Conservation (phyloP, 2,113 vertebrate species). For the Calypte anna region DNA sequence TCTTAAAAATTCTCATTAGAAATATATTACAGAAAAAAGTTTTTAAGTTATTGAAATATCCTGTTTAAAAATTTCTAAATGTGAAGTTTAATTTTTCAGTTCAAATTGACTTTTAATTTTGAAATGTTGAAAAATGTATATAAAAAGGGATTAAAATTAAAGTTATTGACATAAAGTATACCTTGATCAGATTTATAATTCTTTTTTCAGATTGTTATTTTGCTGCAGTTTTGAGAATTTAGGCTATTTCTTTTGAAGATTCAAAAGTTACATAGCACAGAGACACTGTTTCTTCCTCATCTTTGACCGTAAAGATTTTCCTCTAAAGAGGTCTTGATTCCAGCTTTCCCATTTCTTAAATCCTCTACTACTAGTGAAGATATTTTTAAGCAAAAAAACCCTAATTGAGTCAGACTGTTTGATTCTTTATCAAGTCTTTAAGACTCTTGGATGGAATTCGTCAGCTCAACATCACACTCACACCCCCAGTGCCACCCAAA, state of each 20-base stretch:
- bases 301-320: not conserved
- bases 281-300: not conserved
- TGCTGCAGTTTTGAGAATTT: not conserved
- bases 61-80: constrained; percentile 8
- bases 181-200: not conserved
- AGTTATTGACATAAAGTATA: not conserved
- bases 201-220: not conserved
- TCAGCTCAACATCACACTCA: not conserved
- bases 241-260: not conserved
- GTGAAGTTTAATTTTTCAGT: constrained; percentile 2
- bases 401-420: not conserved
- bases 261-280: not conserved
- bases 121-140: constrained; percentile 38
- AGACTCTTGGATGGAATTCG: not conserved
- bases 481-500: not conserved
- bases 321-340: not conserved
- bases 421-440: not conserved
- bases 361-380: not conserved
- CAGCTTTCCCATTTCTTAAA: not conserved
- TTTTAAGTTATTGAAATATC: not conserved
- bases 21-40: not conserved
- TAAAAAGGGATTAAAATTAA: constrained; percentile 53
- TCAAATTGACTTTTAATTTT: constrained; percentile 20
- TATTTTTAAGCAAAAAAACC: not conserved
- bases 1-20: not conserved